Conservation (phyloP, 2,797 vertebrate species). For the Poecilia velifera region DNA sequence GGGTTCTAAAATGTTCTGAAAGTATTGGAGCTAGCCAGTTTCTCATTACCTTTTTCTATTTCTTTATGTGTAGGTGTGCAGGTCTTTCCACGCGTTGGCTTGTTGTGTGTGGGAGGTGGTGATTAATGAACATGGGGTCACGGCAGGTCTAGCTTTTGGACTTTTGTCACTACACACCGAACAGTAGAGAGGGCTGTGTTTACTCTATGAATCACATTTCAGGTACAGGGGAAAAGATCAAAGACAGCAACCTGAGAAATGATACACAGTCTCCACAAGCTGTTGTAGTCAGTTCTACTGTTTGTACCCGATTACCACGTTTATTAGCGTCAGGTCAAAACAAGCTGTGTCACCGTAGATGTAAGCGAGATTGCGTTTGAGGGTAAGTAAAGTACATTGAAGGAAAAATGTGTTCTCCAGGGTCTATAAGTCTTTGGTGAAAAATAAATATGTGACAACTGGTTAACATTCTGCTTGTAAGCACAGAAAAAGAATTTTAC, state of each 20-base stretch:
- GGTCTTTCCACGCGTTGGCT: not conserved
- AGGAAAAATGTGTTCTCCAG: not conserved
- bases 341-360: not conserved
- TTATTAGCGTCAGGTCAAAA: not conserved
- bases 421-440: not conserved
- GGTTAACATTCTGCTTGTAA: not conserved
- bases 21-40: not conserved
- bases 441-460: not conserved
- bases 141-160: not conserved
- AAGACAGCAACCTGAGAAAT: not conserved
- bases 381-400: too few relatives aligned
- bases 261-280: not conserved
- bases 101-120: not conserved
- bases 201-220: not conserved
- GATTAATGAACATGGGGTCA: not conserved
- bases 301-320: not conserved
- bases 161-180: not conserved
- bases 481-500: not conserved
- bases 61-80: constrained; percentile 13
- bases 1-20: not conserved
- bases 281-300: not conserved
- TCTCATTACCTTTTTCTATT: not conserved
- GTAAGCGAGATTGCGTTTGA: not conserved
- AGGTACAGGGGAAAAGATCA: not conserved
- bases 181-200: not conserved